Evolutionary conservation across 2,113 vertebrate genomes (phyloP), one percentile per base, ranked within the genome.

Genomic region (Chroicocephalus ridibundus): DNA sequence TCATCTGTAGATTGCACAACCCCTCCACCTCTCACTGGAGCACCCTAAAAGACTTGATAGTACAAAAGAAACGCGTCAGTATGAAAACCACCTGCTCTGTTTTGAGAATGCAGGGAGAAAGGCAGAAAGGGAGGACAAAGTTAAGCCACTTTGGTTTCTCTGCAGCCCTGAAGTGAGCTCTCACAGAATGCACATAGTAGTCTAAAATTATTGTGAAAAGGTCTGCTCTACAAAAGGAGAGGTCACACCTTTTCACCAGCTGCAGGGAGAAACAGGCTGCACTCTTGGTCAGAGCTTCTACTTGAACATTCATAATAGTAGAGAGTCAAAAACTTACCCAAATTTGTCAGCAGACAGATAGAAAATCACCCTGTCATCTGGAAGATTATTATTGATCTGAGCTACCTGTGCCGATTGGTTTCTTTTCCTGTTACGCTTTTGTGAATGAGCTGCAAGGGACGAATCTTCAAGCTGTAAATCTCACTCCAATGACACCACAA

Each of bases 91-190:
- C 7, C 27, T 36, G 25, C 14, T 49, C 18, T 72, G 36, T 69
- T 81, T n/a, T 58, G 44, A 42, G 42, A 78, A 34, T 24, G 29
- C 24, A 79, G 16, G n/a, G 14, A 42, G 36, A 70, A 57, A 44
- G 27, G 29, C 1, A 0, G 44, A 40, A 31, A 10, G 17, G 5
- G 3, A 5, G 24, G 4, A 26, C 5, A 5, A 36, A 47, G 15
- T 61, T 75, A 38, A 5, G 42, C 26, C 6, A 3, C 24, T 58
- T 83, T 4, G 7, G 2, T 85, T 74, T 78, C 49, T 64, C 11
- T 58, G 7, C 27, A 77, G 64, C 46, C 21, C 13, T 57, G 36
- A 79, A 36, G 6, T 76, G 62, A 61, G 32, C 58, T 80, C 40
- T 57, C 18, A 15, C 32, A 40, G 51, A 60, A 51, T 15, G 16